Percentiles rank a stretch among this genome's conserved stretches.
Conservation (phyloP, 2,888 invertebrate genomes). For the Campoplex capitator region DNA sequence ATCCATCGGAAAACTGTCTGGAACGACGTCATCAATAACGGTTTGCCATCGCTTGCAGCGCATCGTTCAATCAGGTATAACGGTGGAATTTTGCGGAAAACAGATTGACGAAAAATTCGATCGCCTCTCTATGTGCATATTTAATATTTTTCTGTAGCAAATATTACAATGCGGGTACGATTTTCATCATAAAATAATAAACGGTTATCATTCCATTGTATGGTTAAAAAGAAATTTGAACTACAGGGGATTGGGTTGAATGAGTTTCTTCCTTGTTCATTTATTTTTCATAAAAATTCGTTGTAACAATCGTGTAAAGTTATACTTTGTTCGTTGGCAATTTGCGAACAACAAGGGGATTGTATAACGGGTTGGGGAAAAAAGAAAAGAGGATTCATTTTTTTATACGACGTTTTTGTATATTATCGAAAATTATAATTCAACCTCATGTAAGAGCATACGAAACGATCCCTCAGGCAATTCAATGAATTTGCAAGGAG, state of each 20-base stretch:
- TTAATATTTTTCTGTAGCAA: slow-evolving; percentile 13
- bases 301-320: neutral
- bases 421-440: neutral
- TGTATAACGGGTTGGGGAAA: neutral
- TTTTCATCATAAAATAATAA: slow-evolving; percentile 26
- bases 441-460: neutral
- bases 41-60: slow-evolving; percentile 35
- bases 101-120: slow-evolving; percentile 37
- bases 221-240: neutral
- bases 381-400: neutral
- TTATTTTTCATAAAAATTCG: neutral
- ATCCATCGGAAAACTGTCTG: slow-evolving; percentile 49
- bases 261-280: neutral
- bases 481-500: neutral
- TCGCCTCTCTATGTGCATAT: slow-evolving; percentile 1
- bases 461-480: neutral
- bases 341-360: neutral
- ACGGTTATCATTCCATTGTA: neutral
- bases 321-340: neutral
- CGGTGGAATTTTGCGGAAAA: slow-evolving; percentile 39
- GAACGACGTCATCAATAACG: slow-evolving; percentile 63
- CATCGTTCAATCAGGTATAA: slow-evolving; percentile 45
- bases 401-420: neutral
- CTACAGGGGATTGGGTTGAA: no score
- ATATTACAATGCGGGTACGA: neutral